Evolutionary conservation across 2,797 vertebrate genomes (phyloP).

Genomic region (Pseudotriccus pelzelni): DNA sequence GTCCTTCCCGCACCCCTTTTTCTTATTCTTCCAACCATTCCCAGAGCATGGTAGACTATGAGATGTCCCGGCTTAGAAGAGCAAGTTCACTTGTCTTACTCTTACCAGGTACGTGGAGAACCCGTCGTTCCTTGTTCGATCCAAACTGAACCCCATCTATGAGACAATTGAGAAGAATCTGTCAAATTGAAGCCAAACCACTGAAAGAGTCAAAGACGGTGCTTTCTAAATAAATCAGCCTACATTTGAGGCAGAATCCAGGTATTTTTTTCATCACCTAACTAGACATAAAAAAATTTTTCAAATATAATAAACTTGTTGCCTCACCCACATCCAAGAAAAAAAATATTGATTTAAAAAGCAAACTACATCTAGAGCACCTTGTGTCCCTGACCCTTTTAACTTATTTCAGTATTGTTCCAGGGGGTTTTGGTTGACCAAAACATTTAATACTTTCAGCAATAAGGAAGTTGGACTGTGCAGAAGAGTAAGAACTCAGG

Average conservation of each 20-base stretch:
- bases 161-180: background rate
- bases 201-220: background rate
- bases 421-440: background rate
- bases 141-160: conserved; percentile 85
- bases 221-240: background rate
- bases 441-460: background rate
- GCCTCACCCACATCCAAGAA: background rate
- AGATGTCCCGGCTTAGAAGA: background rate
- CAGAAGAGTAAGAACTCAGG: background rate
- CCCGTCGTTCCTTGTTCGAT: conserved; percentile 83
- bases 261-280: background rate
- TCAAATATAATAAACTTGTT: background rate
- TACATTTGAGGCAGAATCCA: background rate
- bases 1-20: rapidly evolving
- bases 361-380: background rate
- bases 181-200: background rate
- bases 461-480: background rate
- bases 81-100: conserved; percentile 2
- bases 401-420: background rate
- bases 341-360: background rate
- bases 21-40: background rate
- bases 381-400: background rate
- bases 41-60: too few relatives aligned
- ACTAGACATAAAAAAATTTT: background rate
- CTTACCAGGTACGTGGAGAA: conserved; percentile 86